Evolutionary conservation across 2,888 invertebrate genomes (phyloP).

Genomic region (Chymomyza caudatula): DNA sequence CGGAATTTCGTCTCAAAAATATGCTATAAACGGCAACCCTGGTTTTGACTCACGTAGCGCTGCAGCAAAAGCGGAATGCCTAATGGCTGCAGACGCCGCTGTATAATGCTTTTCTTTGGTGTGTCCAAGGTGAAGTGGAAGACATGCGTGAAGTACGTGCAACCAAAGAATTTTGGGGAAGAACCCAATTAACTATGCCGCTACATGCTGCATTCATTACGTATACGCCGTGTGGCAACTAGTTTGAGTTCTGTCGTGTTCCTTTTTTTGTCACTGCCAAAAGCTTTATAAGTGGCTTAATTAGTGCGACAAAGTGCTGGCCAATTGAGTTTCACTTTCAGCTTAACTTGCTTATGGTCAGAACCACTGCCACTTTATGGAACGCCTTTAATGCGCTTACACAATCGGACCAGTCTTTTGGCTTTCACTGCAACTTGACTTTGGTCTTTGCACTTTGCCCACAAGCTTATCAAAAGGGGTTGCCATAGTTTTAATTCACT

Average conservation of each 20-base stretch:
- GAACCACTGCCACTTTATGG: not conserved
- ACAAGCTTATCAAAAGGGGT: not conserved
- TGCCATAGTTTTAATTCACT: not conserved
- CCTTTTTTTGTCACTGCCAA: not conserved
- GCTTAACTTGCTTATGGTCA: not conserved
- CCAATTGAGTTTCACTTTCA: conserved; percentile 43
- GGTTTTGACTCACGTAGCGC: not conserved
- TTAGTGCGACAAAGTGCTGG: conserved; percentile 60
- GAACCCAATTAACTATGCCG: not conserved
- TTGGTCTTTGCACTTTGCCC: not conserved
- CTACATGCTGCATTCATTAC: conserved; percentile 46
- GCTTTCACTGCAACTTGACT: not conserved
- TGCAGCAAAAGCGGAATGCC: not conserved
- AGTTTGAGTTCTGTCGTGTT: not conserved
- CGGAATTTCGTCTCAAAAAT: no score
- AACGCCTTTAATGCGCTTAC: not conserved
- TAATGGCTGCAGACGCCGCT: not conserved
- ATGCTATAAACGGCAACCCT: no score
- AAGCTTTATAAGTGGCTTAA: conserved; percentile 52
- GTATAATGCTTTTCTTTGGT: not conserved
- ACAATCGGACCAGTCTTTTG: not conserved
- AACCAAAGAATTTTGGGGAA: not conserved
- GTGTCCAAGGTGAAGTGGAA: not conserved
- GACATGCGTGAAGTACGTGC: not conserved
- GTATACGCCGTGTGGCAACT: conserved; percentile 37